Percentiles rank a stretch among this genome's conserved stretches.
Evolutionary conservation across 92 coral and sea anemone species (phyloP).

Genomic region (Phenganax stokvisi): DNA sequence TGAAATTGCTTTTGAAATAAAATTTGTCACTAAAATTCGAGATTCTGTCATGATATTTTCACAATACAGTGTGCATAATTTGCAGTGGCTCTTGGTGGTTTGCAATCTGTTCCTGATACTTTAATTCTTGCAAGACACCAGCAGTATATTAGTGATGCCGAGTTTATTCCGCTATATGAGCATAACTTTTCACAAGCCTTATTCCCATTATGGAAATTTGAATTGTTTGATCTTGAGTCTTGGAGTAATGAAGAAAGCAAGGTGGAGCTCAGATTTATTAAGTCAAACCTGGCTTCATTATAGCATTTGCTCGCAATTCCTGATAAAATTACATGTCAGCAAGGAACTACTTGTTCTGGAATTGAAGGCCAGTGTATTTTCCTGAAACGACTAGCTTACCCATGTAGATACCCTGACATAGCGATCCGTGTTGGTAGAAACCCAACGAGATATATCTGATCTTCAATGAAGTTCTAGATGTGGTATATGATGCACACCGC

Average conservation of each 20-base stretch:
- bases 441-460: conserved; percentile 6
- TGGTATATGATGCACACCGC: conserved; percentile 4
- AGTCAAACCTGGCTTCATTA: conserved; percentile 10
- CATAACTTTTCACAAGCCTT: conserved; percentile 28
- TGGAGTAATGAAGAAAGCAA: conserved; percentile 50
- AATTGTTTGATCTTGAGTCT: conserved; percentile 34
- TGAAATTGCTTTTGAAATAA: conserved; percentile 1
- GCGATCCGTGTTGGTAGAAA: not conserved
- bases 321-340: conserved; percentile 13
- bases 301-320: not conserved
- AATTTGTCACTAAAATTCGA: conserved; percentile 11
- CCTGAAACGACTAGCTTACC: conserved; percentile 4
- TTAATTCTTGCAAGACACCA: conserved; percentile 16
- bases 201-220: conserved; percentile 46
- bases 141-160: conserved; percentile 45
- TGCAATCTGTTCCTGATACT: conserved; percentile 52
- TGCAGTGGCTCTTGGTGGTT: conserved; percentile 19
- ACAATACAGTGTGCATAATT: not conserved
- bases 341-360: conserved; percentile 24
- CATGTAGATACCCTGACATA: conserved; percentile 7
- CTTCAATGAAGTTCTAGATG: conserved; percentile 3
- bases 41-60: conserved; percentile 20
- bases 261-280: conserved; percentile 42
- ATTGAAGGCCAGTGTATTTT: conserved; percentile 3
- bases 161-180: conserved; percentile 48